Percentiles rank a stretch among this genome's conserved stretches.
phyloP scores from a whole-genome alignment of 2,888 invertebrate species.

The Petrolisthes cinctipes region DNA sequence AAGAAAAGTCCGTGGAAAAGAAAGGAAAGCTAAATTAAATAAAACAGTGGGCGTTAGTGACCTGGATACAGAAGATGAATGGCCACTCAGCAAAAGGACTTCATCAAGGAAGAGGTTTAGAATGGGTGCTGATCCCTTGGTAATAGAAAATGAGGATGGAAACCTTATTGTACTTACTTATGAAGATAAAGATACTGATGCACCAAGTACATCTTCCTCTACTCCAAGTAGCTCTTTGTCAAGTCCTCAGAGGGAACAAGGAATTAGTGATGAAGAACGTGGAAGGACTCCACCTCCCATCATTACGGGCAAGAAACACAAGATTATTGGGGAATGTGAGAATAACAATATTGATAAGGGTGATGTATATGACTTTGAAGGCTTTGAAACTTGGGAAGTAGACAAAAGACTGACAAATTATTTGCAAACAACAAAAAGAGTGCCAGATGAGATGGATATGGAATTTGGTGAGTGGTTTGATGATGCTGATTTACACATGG shows the following conservation, averaged over 20 bases:
- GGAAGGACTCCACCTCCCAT: neutral
- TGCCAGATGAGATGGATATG: constrained; percentile 52
- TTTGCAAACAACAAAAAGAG: constrained; percentile 13
- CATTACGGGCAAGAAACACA: neutral
- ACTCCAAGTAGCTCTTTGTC: neutral
- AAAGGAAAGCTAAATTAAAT: constrained; percentile 17
- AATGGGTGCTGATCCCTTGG: neutral
- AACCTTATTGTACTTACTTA: constrained; percentile 28
- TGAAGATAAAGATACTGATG: constrained; percentile 24
- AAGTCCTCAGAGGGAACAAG: neutral
- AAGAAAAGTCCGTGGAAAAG: constrained; percentile 9
- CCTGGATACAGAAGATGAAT: neutral
- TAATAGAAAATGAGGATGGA: constrained; percentile 39
- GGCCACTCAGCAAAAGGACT: neutral
- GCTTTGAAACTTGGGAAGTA: constrained; percentile 26
- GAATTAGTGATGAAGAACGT: neutral
- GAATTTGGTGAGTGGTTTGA: constrained; percentile 48
- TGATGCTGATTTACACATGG: constrained; percentile 37
- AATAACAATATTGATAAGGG: constrained; percentile 14
- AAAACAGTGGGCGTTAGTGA: neutral
- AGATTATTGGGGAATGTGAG: neutral
- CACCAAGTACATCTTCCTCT: neutral
- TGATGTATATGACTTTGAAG: constrained; percentile 42
- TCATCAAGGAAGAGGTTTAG: neutral
- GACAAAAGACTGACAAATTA: constrained; percentile 40